These are phyloP conservation scores for Casuarius casuarius DNA, from an alignment of 2,113 vertebrate genomes.

Conservation along the genomic window DNA sequence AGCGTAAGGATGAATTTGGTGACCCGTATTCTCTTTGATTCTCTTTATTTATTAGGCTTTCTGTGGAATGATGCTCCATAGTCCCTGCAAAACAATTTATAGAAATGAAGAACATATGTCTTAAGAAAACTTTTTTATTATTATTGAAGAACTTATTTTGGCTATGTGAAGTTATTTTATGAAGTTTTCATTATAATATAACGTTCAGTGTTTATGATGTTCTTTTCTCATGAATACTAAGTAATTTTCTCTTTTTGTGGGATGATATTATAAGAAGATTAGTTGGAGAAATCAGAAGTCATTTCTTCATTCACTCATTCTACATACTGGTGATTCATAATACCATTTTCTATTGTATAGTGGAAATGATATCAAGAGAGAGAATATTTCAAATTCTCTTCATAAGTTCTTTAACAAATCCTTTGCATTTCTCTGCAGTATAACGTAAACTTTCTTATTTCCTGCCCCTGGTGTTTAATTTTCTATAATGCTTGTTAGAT, in stretches of 20 bases:
- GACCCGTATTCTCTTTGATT: not conserved
- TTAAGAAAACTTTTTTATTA: constrained; percentile 14
- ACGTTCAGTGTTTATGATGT: constrained; percentile 5
- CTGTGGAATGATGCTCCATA: not conserved
- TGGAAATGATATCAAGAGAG: not conserved
- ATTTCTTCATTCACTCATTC: not conserved
- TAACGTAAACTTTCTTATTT: not conserved
- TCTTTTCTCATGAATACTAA: not conserved
- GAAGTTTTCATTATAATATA: not conserved
- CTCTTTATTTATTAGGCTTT: not conserved
- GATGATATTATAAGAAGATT: constrained; percentile 28
- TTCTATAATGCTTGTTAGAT: not conserved
- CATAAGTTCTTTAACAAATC: constrained; percentile 7
- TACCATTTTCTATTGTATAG: not conserved
- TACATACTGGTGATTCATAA: constrained; percentile 7
- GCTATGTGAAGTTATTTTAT: not conserved
- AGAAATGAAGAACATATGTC: constrained; percentile 40
- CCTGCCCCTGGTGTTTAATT: constrained; percentile 46
- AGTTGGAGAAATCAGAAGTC: constrained; percentile 23
- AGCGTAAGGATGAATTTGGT: not conserved
- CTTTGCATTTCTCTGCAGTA: not conserved
- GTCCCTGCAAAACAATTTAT: constrained; percentile 22
- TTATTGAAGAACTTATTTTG: constrained; percentile 38
- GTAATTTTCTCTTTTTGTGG: constrained; percentile 43
- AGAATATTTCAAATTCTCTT: constrained; percentile 18